These are phyloP conservation scores for Cantharis nigra DNA, from an alignment of 2,888 invertebrate species.

Conservation along the genomic window DNA sequence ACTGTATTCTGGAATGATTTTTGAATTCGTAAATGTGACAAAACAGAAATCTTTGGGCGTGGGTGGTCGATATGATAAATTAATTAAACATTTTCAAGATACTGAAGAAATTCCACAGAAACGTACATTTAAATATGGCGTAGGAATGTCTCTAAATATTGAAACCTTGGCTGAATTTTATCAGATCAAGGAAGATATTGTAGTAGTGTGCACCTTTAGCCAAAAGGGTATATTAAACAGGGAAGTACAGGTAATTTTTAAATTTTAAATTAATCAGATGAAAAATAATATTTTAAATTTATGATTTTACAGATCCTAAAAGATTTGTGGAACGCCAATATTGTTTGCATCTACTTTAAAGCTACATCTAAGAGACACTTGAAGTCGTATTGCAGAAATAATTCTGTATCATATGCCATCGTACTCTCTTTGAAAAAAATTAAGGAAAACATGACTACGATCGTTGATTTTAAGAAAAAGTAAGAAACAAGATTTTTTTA, in stretches of 20 bases:
- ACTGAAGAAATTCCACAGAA: background rate
- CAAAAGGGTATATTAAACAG: background rate
- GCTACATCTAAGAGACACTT: background rate
- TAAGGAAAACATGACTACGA: background rate
- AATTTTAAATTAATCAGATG: background rate
- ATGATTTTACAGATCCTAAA: background rate
- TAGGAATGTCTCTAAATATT: slow-evolving; percentile 3
- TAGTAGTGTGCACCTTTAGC: background rate
- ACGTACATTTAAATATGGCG: background rate
- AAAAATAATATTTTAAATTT: background rate
- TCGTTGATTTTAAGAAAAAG: background rate
- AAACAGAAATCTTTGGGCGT: background rate
- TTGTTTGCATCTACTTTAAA: background rate
- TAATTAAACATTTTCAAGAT: background rate
- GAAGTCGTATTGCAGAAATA: background rate
- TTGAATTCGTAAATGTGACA: background rate
- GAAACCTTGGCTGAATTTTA: background rate
- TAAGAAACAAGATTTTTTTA: background rate
- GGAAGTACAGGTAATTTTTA: background rate
- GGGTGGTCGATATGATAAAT: slow-evolving; percentile 9
- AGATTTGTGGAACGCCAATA: background rate
- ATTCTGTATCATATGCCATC: background rate
- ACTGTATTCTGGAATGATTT: slow-evolving; percentile 1
- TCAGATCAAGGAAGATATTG: background rate
- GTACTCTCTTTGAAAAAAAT: background rate